Percentiles rank a stretch among this genome's conserved stretches.
Evolutionary conservation across 2,797 vertebrate species (phyloP).

Genomic region (Premnoplex brunnescens): DNA sequence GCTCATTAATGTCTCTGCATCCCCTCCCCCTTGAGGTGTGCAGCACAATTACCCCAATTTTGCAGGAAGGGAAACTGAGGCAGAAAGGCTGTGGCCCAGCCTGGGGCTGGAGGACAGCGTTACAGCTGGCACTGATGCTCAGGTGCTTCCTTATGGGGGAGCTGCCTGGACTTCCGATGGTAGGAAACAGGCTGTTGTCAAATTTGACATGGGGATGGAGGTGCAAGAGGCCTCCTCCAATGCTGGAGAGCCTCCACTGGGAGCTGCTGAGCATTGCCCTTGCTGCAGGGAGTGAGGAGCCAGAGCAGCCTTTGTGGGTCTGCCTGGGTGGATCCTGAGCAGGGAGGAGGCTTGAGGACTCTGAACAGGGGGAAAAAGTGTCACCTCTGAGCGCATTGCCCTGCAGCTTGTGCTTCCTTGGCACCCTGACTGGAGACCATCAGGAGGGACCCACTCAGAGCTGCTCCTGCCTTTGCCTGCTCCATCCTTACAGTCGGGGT

Average conservation of each 20-base stretch:
- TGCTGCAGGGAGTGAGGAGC: neutral
- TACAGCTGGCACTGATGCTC: neutral
- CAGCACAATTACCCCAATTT: neutral
- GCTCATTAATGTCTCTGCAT: conserved; percentile 11
- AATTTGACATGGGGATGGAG: neutral
- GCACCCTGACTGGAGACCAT: neutral
- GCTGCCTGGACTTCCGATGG: neutral
- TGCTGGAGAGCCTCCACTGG: neutral
- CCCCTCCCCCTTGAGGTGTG: neutral
- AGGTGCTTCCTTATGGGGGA: neutral
- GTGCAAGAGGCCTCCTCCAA: neutral
- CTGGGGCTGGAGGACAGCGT: neutral
- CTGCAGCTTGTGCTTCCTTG: neutral
- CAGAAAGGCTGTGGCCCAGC: neutral
- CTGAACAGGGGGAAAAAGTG: neutral
- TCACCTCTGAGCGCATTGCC: neutral
- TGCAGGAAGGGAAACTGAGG: conserved; percentile 31
- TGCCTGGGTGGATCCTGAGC: neutral
- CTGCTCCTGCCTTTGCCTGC: rapidly evolving
- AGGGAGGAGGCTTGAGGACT: neutral
- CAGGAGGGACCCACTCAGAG: neutral
- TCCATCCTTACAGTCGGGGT: neutral
- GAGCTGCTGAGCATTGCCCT: neutral
- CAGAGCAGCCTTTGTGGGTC: rapidly evolving
- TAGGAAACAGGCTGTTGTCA: neutral